phyloP scores from a whole-genome alignment of 2,888 invertebrate species.

The Cyaniris semiargus region DNA sequence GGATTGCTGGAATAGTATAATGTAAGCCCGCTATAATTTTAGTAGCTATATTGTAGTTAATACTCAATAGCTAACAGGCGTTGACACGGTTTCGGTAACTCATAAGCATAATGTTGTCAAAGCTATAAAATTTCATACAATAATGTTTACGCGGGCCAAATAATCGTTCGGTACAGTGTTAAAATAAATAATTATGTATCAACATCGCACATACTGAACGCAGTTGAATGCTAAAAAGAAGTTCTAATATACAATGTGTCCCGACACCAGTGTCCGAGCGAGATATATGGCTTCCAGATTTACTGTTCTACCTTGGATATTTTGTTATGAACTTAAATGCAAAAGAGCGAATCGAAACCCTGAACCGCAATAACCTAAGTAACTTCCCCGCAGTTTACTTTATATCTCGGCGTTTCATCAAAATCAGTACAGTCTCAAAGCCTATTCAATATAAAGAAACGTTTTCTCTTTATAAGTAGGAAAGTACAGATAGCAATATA shows the following conservation, averaged over 20 bases:
- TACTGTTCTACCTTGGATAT: not conserved
- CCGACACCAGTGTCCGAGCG: too few relatives aligned
- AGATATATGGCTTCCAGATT: not conserved
- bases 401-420: too few relatives aligned
- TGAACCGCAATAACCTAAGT: too few relatives aligned
- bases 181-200: constrained; percentile 15
- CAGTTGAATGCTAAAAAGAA: not conserved
- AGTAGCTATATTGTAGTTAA: not conserved
- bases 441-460: too few relatives aligned
- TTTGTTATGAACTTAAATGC: too few relatives aligned
- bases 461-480: too few relatives aligned
- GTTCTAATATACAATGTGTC: not conserved
- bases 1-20: too few relatives aligned
- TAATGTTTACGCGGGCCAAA: constrained; percentile 7
- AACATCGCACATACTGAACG: not conserved
- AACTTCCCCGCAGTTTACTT: too few relatives aligned
- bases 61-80: not conserved
- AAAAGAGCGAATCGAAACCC: too few relatives aligned
- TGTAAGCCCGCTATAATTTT: too few relatives aligned
- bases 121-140: constrained; percentile 9
- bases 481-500: too few relatives aligned
- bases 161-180: constrained; percentile 4
- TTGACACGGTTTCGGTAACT: constrained; percentile 8
- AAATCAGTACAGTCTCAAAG: too few relatives aligned
- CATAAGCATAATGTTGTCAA: constrained; percentile 14